Conservation (phyloP, 2,797 vertebrate genomes). For the Novumbra hubbsi region DNA sequence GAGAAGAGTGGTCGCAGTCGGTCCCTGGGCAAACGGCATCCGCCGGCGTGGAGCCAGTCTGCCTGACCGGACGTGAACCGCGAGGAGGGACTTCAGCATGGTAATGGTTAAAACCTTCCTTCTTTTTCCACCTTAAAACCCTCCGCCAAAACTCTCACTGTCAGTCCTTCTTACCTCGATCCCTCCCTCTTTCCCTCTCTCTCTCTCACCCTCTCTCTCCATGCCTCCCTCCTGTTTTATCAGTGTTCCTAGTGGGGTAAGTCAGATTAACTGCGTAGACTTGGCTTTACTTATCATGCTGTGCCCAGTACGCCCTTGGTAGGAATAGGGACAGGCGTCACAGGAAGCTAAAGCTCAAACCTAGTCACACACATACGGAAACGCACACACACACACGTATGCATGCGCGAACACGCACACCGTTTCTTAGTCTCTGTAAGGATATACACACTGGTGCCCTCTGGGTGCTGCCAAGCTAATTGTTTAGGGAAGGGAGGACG, state of each 20-base stretch:
- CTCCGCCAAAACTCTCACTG: neutral
- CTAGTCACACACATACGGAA: conserved; percentile 5
- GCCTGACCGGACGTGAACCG: too few species aligned
- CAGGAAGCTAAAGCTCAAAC: neutral
- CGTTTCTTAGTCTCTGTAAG: neutral
- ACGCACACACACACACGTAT: neutral
- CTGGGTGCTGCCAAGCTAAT: neutral
- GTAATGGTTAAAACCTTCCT: neutral
- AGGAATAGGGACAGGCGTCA: conserved; percentile 61
- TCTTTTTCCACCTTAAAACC: neutral
- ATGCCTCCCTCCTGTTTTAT: conserved; percentile 61
- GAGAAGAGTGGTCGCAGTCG: neutral
- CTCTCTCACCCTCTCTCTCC: conserved; percentile 17
- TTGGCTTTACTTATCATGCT: conserved; percentile 84
- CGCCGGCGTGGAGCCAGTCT: neutral
- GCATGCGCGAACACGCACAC: neutral
- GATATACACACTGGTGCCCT: neutral
- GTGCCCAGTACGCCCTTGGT: conserved; percentile 75
- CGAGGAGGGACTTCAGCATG: neutral
- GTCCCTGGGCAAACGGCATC: conserved; percentile 28
- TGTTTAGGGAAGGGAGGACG: neutral
- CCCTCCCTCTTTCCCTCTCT: conserved; percentile 38
- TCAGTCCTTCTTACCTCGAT: neutral
- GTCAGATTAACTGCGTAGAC: conserved; percentile 83
- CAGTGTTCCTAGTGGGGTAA: conserved; percentile 75